Percentiles rank a stretch among this genome's conserved stretches.
phyloP scores from a whole-genome alignment of 2,888 invertebrate genomes.

The Xanthia icteritia region DNA sequence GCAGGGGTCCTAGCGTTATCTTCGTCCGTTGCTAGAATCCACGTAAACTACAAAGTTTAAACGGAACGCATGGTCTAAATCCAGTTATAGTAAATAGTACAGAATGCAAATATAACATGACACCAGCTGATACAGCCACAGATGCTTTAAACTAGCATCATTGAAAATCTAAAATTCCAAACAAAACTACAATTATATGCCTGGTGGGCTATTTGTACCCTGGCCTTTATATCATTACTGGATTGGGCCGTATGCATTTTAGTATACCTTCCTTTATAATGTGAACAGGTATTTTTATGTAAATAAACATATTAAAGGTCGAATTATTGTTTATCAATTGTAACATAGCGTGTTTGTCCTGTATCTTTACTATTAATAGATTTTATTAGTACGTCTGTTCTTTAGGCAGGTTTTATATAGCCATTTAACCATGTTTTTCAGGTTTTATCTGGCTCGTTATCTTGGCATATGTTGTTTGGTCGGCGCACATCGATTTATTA shows the following conservation, averaged over 20 bases:
- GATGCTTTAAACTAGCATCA: slow-evolving; percentile 36
- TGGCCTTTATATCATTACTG: slow-evolving; percentile 33
- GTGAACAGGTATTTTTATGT: slow-evolving; percentile 74
- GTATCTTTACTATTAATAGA: slow-evolving; percentile 47
- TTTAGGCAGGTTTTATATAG: slow-evolving; percentile 30
- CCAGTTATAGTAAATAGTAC: slow-evolving; percentile 38
- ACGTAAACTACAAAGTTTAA: not conserved
- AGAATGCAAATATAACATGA: slow-evolving; percentile 40
- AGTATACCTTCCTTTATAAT: slow-evolving; percentile 61
- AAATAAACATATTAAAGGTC: slow-evolving; percentile 69
- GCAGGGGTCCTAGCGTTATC: slow-evolving; percentile 13
- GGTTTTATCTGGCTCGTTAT: slow-evolving; percentile 48
- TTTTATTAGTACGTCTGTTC: slow-evolving; percentile 45
- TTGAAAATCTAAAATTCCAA: slow-evolving; percentile 56
- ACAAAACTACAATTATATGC: slow-evolving; percentile 34
- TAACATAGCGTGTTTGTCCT: slow-evolving; percentile 28
- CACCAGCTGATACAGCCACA: slow-evolving; percentile 46
- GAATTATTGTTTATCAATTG: slow-evolving; percentile 69
- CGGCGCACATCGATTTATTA: slow-evolving; percentile 39
- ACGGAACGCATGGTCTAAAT: slow-evolving; percentile 14
- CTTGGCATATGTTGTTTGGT: slow-evolving; percentile 32
- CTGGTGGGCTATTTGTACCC: slow-evolving; percentile 19
- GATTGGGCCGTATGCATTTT: slow-evolving; percentile 30
- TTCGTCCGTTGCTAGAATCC: slow-evolving; percentile 3
- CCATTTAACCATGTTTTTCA: slow-evolving; percentile 39